These are phyloP conservation scores for Syngnathus typhle DNA, from an alignment of 2,113 vertebrate species.

Conservation along the genomic window DNA sequence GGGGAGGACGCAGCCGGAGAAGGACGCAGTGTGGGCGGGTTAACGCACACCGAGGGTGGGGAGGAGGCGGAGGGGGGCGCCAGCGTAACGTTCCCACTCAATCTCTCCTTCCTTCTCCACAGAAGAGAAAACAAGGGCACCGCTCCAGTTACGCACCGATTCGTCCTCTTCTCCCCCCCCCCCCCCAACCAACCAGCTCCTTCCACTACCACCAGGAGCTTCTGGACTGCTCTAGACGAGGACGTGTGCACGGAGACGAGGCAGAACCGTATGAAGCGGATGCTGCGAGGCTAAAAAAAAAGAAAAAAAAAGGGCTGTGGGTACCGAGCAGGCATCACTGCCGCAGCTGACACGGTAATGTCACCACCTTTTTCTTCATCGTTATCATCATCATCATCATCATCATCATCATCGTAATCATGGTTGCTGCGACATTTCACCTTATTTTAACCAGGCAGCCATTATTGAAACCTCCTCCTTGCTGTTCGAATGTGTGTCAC, in stretches of 20 bases:
- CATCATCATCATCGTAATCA: conserved; percentile 10
- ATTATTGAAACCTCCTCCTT: conserved; percentile 3
- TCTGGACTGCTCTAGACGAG: conserved; percentile 4
- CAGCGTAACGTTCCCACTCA: conserved; percentile 54
- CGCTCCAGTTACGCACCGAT: conserved; percentile 3
- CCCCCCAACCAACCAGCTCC: conserved; percentile 11
- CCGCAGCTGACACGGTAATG: conserved; percentile 67
- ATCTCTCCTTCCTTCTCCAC: conserved; percentile 30
- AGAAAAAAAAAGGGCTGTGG: conserved; percentile 36
- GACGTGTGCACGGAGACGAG: conserved; percentile 8
- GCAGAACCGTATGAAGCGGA: conserved; percentile 66
- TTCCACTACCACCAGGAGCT: conserved; percentile 24
- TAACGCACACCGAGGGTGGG: conserved; percentile 49
- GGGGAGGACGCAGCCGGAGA: conserved; percentile 49
- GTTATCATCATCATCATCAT: conserved; percentile 7
- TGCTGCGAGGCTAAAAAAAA: conserved; percentile 49
- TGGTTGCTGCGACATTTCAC: conserved; percentile 26
- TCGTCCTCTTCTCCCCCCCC: not conserved
- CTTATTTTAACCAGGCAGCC: not conserved
- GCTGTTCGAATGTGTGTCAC: conserved; percentile 27
- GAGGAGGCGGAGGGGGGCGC: conserved; percentile 59
- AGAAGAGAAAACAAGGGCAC: conserved; percentile 60
- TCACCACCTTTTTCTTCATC: conserved; percentile 5
- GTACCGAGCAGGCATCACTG: conserved; percentile 60
- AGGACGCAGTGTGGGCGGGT: conserved; percentile 80